phyloP scores from a whole-genome alignment of 2,888 invertebrate species.

The Herminia tarsipennalis region DNA sequence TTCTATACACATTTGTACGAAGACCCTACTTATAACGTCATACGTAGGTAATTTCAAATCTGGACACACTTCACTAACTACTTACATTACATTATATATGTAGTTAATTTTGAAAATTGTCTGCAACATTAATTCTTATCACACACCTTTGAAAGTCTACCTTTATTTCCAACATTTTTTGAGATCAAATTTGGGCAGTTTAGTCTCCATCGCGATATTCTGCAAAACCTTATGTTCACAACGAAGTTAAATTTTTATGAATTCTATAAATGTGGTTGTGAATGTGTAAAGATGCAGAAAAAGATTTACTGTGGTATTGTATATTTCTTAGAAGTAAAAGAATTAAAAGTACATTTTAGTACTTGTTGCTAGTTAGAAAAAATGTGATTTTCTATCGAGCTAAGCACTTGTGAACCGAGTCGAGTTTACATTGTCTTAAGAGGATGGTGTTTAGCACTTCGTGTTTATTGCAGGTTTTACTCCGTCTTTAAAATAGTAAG shows the following conservation, averaged over 20 bases:
- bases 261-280: conserved; percentile 65
- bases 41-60: too few relatives aligned
- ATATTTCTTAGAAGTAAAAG: conserved; percentile 52
- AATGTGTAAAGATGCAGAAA: conserved; percentile 55
- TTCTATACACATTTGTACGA: too few relatives aligned
- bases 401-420: conserved; percentile 51
- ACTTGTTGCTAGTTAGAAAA: conserved; percentile 62
- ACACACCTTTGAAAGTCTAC: too few relatives aligned
- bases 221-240: conserved; percentile 45
- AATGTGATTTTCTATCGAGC: conserved; percentile 58
- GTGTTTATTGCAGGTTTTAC: conserved; percentile 55
- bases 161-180: too few relatives aligned
- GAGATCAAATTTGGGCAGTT: too few relatives aligned
- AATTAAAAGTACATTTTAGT: conserved; percentile 60
- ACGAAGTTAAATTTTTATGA: conserved; percentile 50
- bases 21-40: too few relatives aligned
- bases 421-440: conserved; percentile 48
- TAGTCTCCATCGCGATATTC: too few relatives aligned
- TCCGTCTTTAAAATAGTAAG: conserved; percentile 53
- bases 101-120: too few relatives aligned
- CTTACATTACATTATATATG: too few relatives aligned
- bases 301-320: conserved; percentile 51
- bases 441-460: conserved; percentile 39
- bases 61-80: too few relatives aligned
- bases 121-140: too few relatives aligned